Evolutionary conservation across 2,888 invertebrate species (phyloP).

Genomic region (Drosophila nr. fundita): DNA sequence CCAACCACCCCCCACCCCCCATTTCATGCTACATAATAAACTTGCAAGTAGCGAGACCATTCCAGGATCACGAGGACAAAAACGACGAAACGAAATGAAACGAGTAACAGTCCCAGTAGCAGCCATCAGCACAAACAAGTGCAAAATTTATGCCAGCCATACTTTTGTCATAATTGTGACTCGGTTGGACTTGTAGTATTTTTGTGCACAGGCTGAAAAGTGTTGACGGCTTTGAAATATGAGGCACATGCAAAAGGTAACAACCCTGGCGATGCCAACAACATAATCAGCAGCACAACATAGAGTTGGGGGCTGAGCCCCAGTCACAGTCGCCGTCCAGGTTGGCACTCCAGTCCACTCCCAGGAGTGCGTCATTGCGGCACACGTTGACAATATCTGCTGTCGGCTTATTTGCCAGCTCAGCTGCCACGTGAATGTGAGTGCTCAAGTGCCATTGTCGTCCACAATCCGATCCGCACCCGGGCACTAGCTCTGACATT

Average conservation of each 20-base stretch:
- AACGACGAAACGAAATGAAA: neutral
- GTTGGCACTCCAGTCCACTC: slow-evolving; percentile 8
- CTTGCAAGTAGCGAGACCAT: neutral
- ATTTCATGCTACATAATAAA: slow-evolving; percentile 9
- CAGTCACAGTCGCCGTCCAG: neutral
- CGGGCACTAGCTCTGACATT: slow-evolving; percentile 14
- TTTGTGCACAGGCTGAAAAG: slow-evolving; percentile 56
- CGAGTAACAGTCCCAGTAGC: slow-evolving; percentile 21
- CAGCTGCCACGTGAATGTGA: slow-evolving; percentile 53
- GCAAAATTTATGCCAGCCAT: slow-evolving; percentile 77
- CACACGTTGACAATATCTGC: slow-evolving; percentile 72
- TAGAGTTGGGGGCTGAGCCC: neutral
- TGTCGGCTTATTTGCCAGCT: slow-evolving; percentile 76
- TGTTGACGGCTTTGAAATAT: slow-evolving; percentile 80
- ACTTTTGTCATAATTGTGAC: slow-evolving; percentile 80
- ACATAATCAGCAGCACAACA: slow-evolving; percentile 51
- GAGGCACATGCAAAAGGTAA: slow-evolving; percentile 71
- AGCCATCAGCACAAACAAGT: slow-evolving; percentile 62
- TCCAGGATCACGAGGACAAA: slow-evolving; percentile 8
- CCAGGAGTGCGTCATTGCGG: slow-evolving; percentile 42
- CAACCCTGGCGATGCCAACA: slow-evolving; percentile 51
- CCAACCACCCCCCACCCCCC: neutral
- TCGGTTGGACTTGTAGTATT: slow-evolving; percentile 63
- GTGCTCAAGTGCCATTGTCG: slow-evolving; percentile 30
- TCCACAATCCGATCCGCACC: slow-evolving; percentile 21